Evolutionary conservation across 2,888 invertebrate species (phyloP), one percentile per base, ranked within the genome.

Genomic region (Meliscaeva auricollis): DNA sequence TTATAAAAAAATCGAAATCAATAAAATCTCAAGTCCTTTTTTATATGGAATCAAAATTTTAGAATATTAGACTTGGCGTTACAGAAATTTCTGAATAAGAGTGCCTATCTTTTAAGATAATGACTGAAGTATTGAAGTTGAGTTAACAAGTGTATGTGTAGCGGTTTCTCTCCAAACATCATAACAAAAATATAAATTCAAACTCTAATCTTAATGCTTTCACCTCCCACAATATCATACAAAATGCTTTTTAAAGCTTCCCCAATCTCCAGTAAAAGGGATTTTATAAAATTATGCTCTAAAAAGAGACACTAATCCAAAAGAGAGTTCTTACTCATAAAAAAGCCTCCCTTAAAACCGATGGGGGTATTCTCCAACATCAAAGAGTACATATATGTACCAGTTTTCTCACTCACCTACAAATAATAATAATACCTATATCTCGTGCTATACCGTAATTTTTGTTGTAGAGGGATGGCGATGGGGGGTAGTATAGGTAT

Each of bases 311-410:
- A n/a, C 11, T 1, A 30, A 3, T 20, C 6, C 11, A 2, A 30
- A 62, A 62, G 62, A 46, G 48, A 35, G 6, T 13, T 1, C 3
- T 11, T 9, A 9, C 9, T 38, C 38, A 9, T 1, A 38, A 9
- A 9, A 13, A 9, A 35, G 13, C n/a, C 35, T 60, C 68, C 44
- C 73, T 79, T 66, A 35, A 54, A 11, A 4, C 1, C 13, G 2
- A 48, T 20, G 32, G 52, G 5, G 58, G 66, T 38, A 38, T 52
- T 68, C 69, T 48, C 70, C 62, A 76, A 56, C 41, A 54, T n/a
- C 1, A 20, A 75, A 81, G 80, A 81, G 80, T 22, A 56, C 30
- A 60, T 13, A 48, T 9, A 0, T 20, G 15, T 17, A 17, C 17
- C 46, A 17, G 5, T 17, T 9, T n/a, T 8, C 1, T 15, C 22